Percentiles rank a stretch among this genome's conserved stretches.
phyloP scores from a whole-genome alignment of 2,888 invertebrate genomes.

The Actias luna region DNA sequence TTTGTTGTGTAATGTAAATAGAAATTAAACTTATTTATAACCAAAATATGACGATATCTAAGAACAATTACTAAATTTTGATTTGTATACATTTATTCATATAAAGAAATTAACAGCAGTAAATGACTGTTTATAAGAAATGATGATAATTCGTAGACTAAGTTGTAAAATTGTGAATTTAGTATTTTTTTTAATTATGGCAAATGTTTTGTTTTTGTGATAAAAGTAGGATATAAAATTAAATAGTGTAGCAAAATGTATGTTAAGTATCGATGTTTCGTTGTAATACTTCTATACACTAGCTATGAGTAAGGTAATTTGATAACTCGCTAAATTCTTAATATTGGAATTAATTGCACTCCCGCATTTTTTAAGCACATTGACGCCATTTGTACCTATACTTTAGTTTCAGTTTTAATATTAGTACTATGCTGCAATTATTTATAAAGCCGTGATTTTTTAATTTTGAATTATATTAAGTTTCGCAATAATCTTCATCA shows the following conservation, averaged over 20 bases:
- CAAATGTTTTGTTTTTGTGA: not conserved
- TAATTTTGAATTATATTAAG: too few species aligned
- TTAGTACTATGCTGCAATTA: not conserved
- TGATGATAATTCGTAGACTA: too few species aligned
- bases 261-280: not conserved
- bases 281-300: conserved; percentile 20
- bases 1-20: not conserved
- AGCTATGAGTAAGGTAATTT: conserved; percentile 36
- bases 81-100: too few species aligned
- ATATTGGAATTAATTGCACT: conserved; percentile 28
- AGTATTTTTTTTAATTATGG: too few species aligned
- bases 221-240: not conserved
- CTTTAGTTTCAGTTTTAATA: not conserved
- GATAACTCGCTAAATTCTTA: conserved; percentile 26
- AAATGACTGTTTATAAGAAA: too few species aligned
- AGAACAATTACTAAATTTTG: not conserved
- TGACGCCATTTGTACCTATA: conserved; percentile 17
- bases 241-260: not conserved
- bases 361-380: conserved; percentile 21
- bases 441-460: too few species aligned
- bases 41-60: not conserved
- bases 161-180: too few species aligned
- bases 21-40: not conserved
- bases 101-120: too few species aligned
- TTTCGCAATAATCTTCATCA: too few species aligned